Base-by-base conservation (phyloP, 2,113 vertebrate species). In the Nannospalax galili region DNA sequence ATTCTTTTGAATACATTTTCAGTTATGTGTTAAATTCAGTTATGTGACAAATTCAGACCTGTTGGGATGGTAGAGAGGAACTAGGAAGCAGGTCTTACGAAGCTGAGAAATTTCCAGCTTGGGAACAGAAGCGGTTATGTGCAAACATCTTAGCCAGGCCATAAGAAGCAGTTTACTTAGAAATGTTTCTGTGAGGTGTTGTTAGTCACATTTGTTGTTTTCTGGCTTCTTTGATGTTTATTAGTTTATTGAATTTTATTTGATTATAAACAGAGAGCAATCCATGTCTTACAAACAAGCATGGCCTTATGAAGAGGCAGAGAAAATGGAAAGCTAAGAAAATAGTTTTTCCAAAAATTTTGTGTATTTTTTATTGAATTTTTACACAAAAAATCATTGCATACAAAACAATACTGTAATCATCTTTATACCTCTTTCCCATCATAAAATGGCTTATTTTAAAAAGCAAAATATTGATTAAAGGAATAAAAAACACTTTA, bases 221-320 rank as follows among this genome's bases (percentile, higher is more conserved):
- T 79, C 28, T 48, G 32, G 37, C 37, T 95, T 93, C 9, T 4
- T 84, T 64, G 75, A 86, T 82, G 19, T 58, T 91, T 28, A 73
- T 62, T n/a, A 52, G 77, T 87, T 72, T 77, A 60, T 79, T 79
- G 40, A 64, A 19, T 91, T 92, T 88, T 90, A 24, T 86, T 88
- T 92, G 17, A 26, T 86, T 40, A 9, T 65, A 40, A n/a, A 65
- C 10, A 69, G 85, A 58, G 30, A 52, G 17, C 30, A 84, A 84
- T 80, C 30, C 62, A 78, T 75, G 8, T 88, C 48, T 87, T 86
- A 74, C 37, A 72, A 90, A 40, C 12, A 82, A 67, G 10, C 16
- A 19, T 75, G 7, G n/a, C 32, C 30, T 20, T 67, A 4, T 92
- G 35, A 35, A 88, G 20, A 85, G 45, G 30, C 82, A 28, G 28